phyloP scores from a whole-genome alignment of 2,113 vertebrate genomes.

The Baryphthengus martii region DNA sequence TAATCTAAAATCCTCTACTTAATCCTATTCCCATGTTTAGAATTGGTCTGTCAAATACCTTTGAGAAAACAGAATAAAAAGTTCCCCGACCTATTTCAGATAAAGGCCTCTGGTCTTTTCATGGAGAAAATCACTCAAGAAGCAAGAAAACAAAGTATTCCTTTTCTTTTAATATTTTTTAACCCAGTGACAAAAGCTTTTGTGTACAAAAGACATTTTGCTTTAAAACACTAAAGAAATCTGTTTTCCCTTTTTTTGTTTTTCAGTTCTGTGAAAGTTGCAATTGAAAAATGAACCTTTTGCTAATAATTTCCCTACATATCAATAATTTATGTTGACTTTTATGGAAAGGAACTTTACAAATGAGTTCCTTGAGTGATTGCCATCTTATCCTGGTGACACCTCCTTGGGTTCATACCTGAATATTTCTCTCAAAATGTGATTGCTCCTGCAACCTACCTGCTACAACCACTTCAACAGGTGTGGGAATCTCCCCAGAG shows the following conservation, averaged over 20 bases:
- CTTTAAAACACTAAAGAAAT: not conserved
- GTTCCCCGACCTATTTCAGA: not conserved
- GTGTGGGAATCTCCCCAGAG: not conserved
- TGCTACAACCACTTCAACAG: not conserved
- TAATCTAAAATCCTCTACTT: not conserved
- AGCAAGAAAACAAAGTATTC: not conserved
- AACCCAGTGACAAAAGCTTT: not conserved
- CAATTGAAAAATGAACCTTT: not conserved
- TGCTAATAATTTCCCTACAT: not conserved
- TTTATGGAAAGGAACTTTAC: too few species aligned
- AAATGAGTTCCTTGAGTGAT: not conserved
- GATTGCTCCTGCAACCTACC: not conserved
- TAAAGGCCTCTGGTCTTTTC: not conserved
- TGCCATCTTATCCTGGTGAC: not conserved
- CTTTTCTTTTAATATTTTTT: not conserved
- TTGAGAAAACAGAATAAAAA: not conserved
- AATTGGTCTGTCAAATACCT: not conserved
- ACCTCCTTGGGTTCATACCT: not conserved
- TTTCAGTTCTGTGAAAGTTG: not conserved
- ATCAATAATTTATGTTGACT: not conserved
- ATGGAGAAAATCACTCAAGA: not conserved
- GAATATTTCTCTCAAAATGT: not conserved
- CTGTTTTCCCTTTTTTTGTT: not conserved
- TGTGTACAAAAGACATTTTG: not conserved
- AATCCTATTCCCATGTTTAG: not conserved